Conservation (phyloP, 2,113 vertebrate species). For the Anser cygnoides region DNA sequence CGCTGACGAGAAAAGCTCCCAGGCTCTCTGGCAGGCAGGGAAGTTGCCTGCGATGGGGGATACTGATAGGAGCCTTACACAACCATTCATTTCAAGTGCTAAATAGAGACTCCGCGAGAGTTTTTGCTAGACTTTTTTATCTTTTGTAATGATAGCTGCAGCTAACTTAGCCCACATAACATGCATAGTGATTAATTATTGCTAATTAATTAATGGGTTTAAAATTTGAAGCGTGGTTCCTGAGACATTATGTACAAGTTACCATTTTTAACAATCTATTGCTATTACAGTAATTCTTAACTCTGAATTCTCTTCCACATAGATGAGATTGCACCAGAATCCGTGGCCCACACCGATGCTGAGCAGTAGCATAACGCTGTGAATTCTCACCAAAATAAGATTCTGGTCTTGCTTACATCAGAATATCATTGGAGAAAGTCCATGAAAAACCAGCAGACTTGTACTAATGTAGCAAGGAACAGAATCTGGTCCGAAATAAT, state of each 20-base stretch:
- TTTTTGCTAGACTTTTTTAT: background rate
- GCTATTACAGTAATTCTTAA: rapidly evolving
- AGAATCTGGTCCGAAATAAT: background rate
- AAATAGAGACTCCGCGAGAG: background rate
- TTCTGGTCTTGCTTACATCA: background rate
- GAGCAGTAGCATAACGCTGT: background rate
- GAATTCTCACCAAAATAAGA: background rate
- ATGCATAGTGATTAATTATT: background rate
- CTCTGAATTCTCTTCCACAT: background rate
- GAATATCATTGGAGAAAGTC: background rate
- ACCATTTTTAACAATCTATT: background rate
- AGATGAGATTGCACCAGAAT: background rate
- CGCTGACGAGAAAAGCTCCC: background rate
- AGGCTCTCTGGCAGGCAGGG: background rate
- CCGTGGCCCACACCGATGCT: background rate
- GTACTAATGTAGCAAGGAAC: background rate
- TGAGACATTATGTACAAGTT: background rate
- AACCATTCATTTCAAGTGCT: background rate
- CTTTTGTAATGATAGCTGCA: background rate
- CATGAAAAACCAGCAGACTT: background rate
- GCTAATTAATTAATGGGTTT: background rate
- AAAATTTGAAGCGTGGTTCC: background rate
- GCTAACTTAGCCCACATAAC: background rate
- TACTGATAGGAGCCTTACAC: background rate
- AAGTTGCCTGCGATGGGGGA: background rate